phyloP scores from a whole-genome alignment of 2,888 invertebrate genomes.

The Drosophila melanosoma region DNA sequence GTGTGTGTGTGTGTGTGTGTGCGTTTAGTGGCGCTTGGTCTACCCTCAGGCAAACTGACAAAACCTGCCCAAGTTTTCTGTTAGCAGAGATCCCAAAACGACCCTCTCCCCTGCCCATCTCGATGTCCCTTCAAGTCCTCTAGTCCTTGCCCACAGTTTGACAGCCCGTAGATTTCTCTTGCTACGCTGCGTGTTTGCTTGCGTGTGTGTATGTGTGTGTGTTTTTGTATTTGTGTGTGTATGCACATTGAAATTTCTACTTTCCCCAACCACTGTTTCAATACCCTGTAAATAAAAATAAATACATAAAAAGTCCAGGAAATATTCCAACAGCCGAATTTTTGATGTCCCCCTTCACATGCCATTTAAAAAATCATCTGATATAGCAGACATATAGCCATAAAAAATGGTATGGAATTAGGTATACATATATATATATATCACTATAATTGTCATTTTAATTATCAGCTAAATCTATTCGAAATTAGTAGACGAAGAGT shows the following conservation, averaged over 20 bases:
- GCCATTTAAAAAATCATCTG: background rate
- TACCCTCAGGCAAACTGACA: conserved; percentile 52
- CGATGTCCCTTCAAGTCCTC: background rate
- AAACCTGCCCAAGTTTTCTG: conserved; percentile 39
- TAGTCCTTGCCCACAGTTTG: conserved; percentile 25
- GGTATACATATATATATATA: background rate
- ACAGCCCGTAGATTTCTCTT: conserved; percentile 63
- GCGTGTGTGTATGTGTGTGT: conserved; percentile 58
- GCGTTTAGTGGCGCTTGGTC: conserved; percentile 64
- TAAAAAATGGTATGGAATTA: background rate
- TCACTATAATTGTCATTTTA: background rate
- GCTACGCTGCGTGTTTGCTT: conserved; percentile 71
- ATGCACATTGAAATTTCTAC: conserved; percentile 75
- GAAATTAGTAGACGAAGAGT: background rate
- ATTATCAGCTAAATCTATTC: background rate
- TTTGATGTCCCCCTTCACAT: background rate
- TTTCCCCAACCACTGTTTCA: conserved; percentile 44
- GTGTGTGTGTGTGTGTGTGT: conserved; percentile 30
- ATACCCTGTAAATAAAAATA: conserved; percentile 13
- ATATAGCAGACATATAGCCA: background rate
- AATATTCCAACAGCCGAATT: background rate
- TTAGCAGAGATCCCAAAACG: conserved; percentile 15
- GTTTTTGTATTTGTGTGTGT: conserved; percentile 71
- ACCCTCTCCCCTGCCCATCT: background rate
- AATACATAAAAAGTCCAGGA: background rate